phyloP scores from a whole-genome alignment of 2,888 invertebrate genomes.

The Apantesis nais region DNA sequence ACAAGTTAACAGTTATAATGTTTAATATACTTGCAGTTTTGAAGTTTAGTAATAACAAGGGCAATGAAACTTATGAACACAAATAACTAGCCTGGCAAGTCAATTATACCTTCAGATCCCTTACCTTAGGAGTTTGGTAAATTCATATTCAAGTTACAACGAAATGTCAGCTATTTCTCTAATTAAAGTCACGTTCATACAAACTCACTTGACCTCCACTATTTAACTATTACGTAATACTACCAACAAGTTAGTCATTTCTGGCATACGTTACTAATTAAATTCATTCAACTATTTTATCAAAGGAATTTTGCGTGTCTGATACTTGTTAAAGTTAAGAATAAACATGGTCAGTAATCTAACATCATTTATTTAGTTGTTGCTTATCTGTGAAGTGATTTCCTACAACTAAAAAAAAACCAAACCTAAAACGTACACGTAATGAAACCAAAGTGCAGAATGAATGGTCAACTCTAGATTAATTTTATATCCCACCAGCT shows the following conservation, averaged over 20 bases:
- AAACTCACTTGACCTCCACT: conserved; percentile 43
- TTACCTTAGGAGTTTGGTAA: conserved; percentile 38
- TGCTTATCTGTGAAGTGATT: too few species aligned
- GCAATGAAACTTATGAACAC: conserved; percentile 14
- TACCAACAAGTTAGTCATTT: conserved; percentile 27
- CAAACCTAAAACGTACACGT: too few species aligned
- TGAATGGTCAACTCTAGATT: too few species aligned
- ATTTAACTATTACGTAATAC: conserved; percentile 37
- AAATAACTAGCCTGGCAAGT: conserved; percentile 28
- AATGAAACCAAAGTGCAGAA: too few species aligned
- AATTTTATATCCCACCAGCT: too few species aligned
- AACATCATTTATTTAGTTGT: background rate
- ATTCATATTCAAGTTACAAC: conserved; percentile 44
- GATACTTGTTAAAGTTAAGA: background rate
- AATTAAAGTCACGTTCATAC: conserved; percentile 43
- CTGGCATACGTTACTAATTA: conserved; percentile 31
- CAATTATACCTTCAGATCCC: conserved; percentile 23
- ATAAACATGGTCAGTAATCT: background rate
- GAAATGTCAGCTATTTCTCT: conserved; percentile 41
- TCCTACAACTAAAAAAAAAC: too few species aligned
- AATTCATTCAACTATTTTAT: conserved; percentile 11
- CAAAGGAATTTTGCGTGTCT: background rate
- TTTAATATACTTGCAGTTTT: background rate
- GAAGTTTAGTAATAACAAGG: background rate
- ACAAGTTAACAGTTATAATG: background rate